phyloP scores from a whole-genome alignment of 2,797 vertebrate genomes.

The Etheostoma perlongum region DNA sequence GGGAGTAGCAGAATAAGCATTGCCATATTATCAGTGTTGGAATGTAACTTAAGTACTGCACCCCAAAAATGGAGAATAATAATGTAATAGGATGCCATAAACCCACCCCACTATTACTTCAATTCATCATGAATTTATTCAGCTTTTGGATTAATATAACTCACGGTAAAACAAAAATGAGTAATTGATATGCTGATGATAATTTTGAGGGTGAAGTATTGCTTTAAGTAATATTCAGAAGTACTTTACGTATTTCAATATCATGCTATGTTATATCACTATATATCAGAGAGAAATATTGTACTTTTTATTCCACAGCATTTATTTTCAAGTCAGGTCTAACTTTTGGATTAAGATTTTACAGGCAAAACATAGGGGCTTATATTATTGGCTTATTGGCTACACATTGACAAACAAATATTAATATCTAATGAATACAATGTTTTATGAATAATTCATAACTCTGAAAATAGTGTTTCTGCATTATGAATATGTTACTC shows the following conservation, averaged over 20 bases:
- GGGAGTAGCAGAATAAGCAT: constrained; percentile 5
- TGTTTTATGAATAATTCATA: neutral
- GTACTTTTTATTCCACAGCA: neutral
- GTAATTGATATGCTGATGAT: too few relatives aligned
- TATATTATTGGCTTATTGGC: neutral
- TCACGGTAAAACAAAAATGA: too few relatives aligned
- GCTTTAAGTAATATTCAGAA: neutral
- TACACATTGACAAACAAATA: neutral
- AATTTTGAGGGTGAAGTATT: too few relatives aligned
- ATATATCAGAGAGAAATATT: neutral
- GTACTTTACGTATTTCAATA: neutral
- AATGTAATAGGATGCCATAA: too few relatives aligned
- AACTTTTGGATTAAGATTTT: neutral
- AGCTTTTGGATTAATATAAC: too few relatives aligned
- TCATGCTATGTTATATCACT: neutral
- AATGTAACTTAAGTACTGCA: neutral
- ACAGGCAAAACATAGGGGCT: neutral
- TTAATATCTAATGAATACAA: neutral
- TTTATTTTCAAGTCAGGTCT: neutral
- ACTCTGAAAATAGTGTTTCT: neutral
- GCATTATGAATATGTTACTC: neutral
- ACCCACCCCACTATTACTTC: too few relatives aligned
- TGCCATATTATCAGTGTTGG: neutral
- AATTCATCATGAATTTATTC: too few relatives aligned
- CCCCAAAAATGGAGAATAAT: too few relatives aligned